Conservation (phyloP, 2,113 vertebrate species). For the Empidonax alnorum region DNA sequence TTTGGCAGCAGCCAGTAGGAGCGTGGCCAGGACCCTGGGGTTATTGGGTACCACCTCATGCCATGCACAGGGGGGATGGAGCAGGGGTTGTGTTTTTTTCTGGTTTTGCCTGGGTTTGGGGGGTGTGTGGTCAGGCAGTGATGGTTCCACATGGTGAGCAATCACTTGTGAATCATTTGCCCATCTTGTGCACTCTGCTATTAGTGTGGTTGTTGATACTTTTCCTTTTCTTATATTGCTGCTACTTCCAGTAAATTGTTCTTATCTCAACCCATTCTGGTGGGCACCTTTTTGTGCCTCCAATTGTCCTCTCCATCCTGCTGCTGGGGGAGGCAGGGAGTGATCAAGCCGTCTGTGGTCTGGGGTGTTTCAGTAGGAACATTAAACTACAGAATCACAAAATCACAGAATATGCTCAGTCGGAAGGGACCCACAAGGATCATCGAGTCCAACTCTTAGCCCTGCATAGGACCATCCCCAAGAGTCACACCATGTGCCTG, state of each 20-base stretch:
- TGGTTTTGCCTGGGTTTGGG: not conserved
- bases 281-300: not conserved
- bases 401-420: not conserved
- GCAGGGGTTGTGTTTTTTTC: not conserved
- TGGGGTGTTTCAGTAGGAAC: not conserved
- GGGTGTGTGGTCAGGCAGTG: not conserved
- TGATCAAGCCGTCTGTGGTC: rapidly evolving
- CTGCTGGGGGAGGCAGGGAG: not conserved
- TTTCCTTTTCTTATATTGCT: not conserved
- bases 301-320: not conserved
- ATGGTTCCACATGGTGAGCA: not conserved
- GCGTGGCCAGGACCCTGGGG: not conserved
- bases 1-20: not conserved
- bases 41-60: not conserved
- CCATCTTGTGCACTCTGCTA: not conserved
- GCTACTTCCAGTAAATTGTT: not conserved
- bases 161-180: not conserved
- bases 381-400: not conserved
- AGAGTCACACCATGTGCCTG: not conserved
- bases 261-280: not conserved
- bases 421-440: not conserved
- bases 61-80: too few species aligned
- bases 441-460: not conserved
- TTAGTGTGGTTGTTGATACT: not conserved
- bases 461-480: not conserved